Evolutionary conservation across 2,888 invertebrate species (phyloP), one percentile per base, ranked within the genome.

Genomic region (Troides aeacus): DNA sequence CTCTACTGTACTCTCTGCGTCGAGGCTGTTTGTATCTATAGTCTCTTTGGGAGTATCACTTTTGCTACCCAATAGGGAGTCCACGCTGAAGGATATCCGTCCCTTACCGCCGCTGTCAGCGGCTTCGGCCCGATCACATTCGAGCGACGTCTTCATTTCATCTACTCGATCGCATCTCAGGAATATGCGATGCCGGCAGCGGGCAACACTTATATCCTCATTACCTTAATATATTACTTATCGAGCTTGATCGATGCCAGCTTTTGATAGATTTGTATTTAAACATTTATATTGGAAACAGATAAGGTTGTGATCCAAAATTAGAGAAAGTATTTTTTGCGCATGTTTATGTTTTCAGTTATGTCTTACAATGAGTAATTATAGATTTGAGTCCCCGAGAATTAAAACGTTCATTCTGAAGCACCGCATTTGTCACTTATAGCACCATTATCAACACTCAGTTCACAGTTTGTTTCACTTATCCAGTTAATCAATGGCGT

Each of bases 31-130:
- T 0, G 82, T 84, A 63, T 90, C 90, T 15, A 82, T 80, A 3
- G 81, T 76, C 42, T 86, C 88, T 72, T 88, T 86, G 0, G 86
- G 84, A 2, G 85, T 78, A 60, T 87, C 85, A 24, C 79, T 83
- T 75, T 89, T 81, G 75, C 90, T 83, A 39, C 90, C 88, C 53
- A 96, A 83, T 30, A 96, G 81, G 0, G 95, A 93, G 85, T 96
- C 96, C 63, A 96, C 95, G 87, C 95, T 96, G 85, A 96, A 96
- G 72, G 95, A 95, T 81, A 96, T 95, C 77, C 95, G 95, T 76
- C 95, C 93, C 81, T 94, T 94, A 74, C 93, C 88, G 79, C 93
- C 88, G 79, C 83, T 87, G 64, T 91, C 91, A 77, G 90, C 90
- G 88, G 90, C 84, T 74, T 92, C 92, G 76, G 89, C 84, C 79